Percentiles rank a stretch among this genome's conserved stretches.
These are phyloP conservation scores for Drosophila pandora DNA, from an alignment of 1,140 invertebrate genomes.

Conservation along the genomic window DNA sequence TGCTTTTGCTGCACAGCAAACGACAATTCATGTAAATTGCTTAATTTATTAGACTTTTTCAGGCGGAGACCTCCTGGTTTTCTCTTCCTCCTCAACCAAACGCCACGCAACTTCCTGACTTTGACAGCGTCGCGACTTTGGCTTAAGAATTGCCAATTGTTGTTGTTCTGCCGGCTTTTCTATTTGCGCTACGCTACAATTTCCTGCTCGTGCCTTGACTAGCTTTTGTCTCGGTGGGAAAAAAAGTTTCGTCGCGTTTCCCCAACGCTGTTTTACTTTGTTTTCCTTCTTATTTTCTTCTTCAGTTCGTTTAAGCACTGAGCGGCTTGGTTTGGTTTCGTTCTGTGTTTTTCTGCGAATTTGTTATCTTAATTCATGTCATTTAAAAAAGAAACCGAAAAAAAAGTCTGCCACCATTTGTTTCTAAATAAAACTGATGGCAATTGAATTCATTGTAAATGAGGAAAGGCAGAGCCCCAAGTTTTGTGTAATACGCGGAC, in stretches of 20 bases:
- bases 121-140: conserved; percentile 73
- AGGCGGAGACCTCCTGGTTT: conserved; percentile 31
- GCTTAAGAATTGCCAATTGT: conserved; percentile 75
- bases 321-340: conserved; percentile 27
- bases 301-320: conserved; percentile 1
- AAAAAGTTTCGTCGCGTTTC: conserved; percentile 63
- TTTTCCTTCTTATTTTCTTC: conserved; percentile 39
- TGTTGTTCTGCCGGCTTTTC: conserved; percentile 56
- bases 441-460: conserved; percentile 68
- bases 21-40: conserved; percentile 82
- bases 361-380: conserved; percentile 80
- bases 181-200: conserved; percentile 67
- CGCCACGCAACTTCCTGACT: conserved; percentile 66
- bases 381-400: conserved; percentile 55
- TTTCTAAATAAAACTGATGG: conserved; percentile 77
- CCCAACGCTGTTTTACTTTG: conserved; percentile 33
- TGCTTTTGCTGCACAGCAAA: conserved; percentile 56
- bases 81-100: conserved; percentile 5
- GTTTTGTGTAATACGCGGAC: conserved; percentile 49
- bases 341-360: conserved; percentile 64
- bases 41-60: conserved; percentile 81
- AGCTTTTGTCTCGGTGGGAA: conserved; percentile 66
- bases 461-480: conserved; percentile 21
- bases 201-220: conserved; percentile 57
- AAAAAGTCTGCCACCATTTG: conserved; percentile 63